Percentiles rank a stretch among this genome's conserved stretches.
These are phyloP conservation scores for Tachysurus vachellii DNA, from an alignment of 2,113 vertebrate species.

Conservation along the genomic window DNA sequence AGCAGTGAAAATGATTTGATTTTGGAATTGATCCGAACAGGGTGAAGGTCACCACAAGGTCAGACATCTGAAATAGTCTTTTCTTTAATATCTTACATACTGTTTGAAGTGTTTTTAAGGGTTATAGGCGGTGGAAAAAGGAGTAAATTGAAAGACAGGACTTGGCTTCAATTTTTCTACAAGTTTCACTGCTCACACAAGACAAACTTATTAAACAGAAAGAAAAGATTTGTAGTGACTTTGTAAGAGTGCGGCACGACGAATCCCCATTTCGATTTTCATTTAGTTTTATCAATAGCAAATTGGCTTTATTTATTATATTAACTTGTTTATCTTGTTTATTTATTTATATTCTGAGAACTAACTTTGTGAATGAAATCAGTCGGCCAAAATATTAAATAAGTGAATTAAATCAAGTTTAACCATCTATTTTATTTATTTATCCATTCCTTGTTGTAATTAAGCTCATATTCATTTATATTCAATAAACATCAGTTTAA, in stretches of 20 bases:
- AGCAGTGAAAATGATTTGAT: neutral
- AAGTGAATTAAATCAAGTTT: too few relatives aligned
- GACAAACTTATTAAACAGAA: neutral
- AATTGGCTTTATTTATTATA: too few relatives aligned
- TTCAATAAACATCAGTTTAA: neutral
- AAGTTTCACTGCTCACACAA: neutral
- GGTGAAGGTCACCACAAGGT: neutral
- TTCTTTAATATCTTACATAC: neutral
- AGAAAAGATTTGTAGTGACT: neutral
- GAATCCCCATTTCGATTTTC: neutral
- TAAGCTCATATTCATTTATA: neutral
- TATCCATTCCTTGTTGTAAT: neutral
- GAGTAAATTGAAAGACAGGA: neutral
- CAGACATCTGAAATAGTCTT: neutral
- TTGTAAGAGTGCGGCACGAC: neutral
- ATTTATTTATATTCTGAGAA: too few relatives aligned
- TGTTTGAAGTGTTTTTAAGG: neutral
- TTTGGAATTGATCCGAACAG: slow-evolving; percentile 1
- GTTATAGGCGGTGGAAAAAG: neutral
- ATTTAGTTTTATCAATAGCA: too few relatives aligned
- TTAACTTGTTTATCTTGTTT: too few relatives aligned
- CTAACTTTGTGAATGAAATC: too few relatives aligned
- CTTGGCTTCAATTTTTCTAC: neutral
- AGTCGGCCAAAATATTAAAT: too few relatives aligned
- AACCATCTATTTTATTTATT: neutral